These are phyloP conservation scores for Drosophila merina DNA, from an alignment of 2,888 invertebrate species.

Conservation along the genomic window DNA sequence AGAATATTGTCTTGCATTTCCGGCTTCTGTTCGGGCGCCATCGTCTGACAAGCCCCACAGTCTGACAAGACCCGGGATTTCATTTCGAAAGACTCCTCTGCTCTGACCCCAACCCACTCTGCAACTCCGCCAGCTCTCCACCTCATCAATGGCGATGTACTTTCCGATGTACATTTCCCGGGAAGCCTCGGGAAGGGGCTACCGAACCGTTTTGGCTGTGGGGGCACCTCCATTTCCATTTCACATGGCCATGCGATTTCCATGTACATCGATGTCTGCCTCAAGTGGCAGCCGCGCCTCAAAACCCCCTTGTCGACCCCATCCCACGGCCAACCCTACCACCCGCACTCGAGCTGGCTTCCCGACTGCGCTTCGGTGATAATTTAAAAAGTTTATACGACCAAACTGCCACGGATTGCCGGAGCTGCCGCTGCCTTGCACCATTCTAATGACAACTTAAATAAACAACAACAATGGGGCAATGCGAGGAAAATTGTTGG, in stretches of 20 bases:
- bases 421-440: conserved; percentile 46
- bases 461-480: conserved; percentile 66
- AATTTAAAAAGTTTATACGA: conserved; percentile 78
- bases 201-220: conserved; percentile 7
- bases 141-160: conserved; percentile 40
- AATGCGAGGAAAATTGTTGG: conserved; percentile 19
- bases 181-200: conserved; percentile 25
- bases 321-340: background rate
- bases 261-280: conserved; percentile 60
- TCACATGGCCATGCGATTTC: conserved; percentile 72
- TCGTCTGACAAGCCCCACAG: conserved; percentile 26
- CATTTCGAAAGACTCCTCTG: conserved; percentile 8
- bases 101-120: background rate
- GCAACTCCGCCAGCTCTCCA: conserved; percentile 3
- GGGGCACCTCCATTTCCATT: conserved; percentile 56
- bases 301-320: background rate
- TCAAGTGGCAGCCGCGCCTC: conserved; percentile 65
- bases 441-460: conserved; percentile 77
- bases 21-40: conserved; percentile 65
- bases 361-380: conserved; percentile 67
- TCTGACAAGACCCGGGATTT: conserved; percentile 20
- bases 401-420: conserved; percentile 45
- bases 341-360: conserved; percentile 31
- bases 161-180: conserved; percentile 36
- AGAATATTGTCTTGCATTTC: conserved; percentile 64